A percentile compares a stretch with the other conserved stretches of the same genome.
Evolutionary conservation across 2,888 invertebrate species (phyloP).

Genomic region (Euplagia quadripunctaria): DNA sequence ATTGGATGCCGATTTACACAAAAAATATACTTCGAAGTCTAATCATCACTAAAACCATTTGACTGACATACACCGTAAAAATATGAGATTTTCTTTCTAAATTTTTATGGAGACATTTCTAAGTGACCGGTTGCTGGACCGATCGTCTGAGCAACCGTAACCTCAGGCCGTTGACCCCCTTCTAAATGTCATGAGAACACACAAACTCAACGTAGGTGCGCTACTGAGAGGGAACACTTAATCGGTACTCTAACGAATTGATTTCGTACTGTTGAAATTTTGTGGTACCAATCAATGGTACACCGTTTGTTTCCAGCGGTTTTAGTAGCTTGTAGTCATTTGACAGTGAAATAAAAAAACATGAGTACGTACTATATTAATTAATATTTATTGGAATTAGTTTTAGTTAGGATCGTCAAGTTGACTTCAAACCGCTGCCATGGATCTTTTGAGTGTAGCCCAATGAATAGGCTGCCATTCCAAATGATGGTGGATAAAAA

Average conservation of each 20-base stretch:
- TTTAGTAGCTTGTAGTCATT: neutral
- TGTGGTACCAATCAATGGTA: conserved; percentile 3
- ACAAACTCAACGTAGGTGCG: conserved; percentile 11
- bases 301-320: conserved; percentile 4
- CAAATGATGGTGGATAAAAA: too few species aligned
- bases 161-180: conserved; percentile 42
- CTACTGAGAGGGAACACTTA: conserved; percentile 12
- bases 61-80: too few species aligned
- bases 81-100: neutral
- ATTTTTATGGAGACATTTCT: conserved; percentile 5
- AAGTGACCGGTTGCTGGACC: conserved; percentile 17
- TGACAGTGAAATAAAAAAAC: too few species aligned
- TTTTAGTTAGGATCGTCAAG: too few species aligned
- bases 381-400: too few species aligned
- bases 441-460: neutral
- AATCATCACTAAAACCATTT: too few species aligned
- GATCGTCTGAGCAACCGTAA: conserved; percentile 30
- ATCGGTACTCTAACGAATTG: conserved; percentile 17
- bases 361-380: too few species aligned
- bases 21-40: too few species aligned
- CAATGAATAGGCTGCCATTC: neutral
- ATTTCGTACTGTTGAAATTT: conserved; percentile 19
- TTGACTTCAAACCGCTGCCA: neutral
- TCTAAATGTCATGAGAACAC: conserved; percentile 63
- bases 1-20: too few species aligned